Evolutionary conservation across 64 coral and sea anemone genomes (phyloP), one percentile per base, ranked within the genome.

Genomic region (Montipora foliosa): DNA sequence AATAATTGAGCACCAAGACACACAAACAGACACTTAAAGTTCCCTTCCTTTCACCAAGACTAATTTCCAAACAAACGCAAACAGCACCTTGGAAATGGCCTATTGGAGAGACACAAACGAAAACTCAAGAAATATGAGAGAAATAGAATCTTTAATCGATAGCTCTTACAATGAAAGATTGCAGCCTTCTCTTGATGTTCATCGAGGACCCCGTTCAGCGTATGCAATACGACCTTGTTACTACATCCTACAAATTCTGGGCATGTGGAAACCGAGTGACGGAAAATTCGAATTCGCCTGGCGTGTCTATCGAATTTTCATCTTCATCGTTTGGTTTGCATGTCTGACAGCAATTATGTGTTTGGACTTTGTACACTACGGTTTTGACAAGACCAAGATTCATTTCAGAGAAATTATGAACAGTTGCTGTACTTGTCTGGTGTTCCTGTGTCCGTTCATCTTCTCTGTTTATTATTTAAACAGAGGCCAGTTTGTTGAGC

Each of bases 311-410:
- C 64, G 76, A 2, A 29, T 10, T 62, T 9, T 87, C 49, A 82
- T 80, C 21, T 79, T 22, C 19, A 12, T 95, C 20, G 13, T 95
- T 7, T 95, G 94, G 94, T n/a, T 95, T 7, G 94, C 11, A 49
- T 68, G 81, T 70, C 81, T 95, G 11, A 72, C 6, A 50, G 94
- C 80, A 47, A 67, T 95, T 14, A 87, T 91, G 82, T 95, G 94
- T 81, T 74, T 95, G 75, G 94, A 95, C 79, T 95, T 95, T 87
- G 82, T 95, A 3, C 94, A 95, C 82, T 81, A 95, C 46, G 94
- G 94, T 17, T 95, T 91, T 49, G 21, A 57, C 20, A 95, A 79
- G 25, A 67, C 80, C 53, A 85, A 25, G 49, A 79, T 95, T 66
- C 80, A 87, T 24, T 4, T 61, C 4, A 19, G 94, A 71, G 94